Evolutionary conservation across 2,113 vertebrate genomes (phyloP), one percentile per base, ranked within the genome.

Genomic region (Nesogale talazaci): DNA sequence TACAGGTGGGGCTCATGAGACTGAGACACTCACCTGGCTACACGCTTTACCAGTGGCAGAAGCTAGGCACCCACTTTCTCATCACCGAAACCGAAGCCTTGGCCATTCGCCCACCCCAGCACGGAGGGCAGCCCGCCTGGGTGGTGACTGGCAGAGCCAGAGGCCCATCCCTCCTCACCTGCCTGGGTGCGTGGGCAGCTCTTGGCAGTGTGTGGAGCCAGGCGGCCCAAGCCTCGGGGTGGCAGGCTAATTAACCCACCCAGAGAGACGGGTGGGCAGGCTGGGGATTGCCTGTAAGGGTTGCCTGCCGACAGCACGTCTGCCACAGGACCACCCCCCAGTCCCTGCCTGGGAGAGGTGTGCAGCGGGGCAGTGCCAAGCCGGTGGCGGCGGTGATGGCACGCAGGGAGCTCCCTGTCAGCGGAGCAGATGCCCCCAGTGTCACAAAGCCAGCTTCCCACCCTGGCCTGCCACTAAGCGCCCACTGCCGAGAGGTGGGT

Each of bases 151-250:
- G 22, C 40, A 25, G 61, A 80, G 65, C 89, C 72, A 5, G 79
- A 31, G 94, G 88, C 82, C 46, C 72, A n/a, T 88, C 79, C 15
- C 85, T 94, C 94, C 72, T 93, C 94, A 95, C 90, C 94, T 95
- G 82, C 84, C 78, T 1, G 6, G 11, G 23, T 57, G 81, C 2
- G 93, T 38, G 86, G 83, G 96, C 1, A 22, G 56, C 76, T 93
- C 52, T 38, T 95, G 97, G 94, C 88, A 7, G 56, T 6, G 9
- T 6, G 0, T n/a, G 0, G 29, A 90, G 65, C 61, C 85, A 75
- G 90, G 88, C 7, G 19, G 61, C 79, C 88, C 16, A 14, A 14
- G 65, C 59, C 85, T 82, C 2, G 11, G 80, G 86, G 56, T 59
- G 61, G 93, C 86, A 27, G 57, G 90, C 93, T 94, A 81, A 96